phyloP scores from a whole-genome alignment of 2,888 invertebrate genomes.

The Drosophila subquinaria region DNA sequence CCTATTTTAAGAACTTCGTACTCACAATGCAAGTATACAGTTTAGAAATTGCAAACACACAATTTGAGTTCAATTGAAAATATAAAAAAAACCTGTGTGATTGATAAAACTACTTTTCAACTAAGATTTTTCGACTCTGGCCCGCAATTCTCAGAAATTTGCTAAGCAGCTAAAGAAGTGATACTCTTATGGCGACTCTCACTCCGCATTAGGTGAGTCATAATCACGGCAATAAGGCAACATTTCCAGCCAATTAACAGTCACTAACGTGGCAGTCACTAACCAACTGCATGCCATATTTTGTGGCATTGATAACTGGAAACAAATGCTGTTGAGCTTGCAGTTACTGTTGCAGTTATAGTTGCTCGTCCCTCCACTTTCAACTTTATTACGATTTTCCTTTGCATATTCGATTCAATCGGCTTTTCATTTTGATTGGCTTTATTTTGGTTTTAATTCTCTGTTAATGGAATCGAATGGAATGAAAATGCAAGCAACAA shows the following conservation, averaged over 20 bases:
- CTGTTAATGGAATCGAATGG: neutral
- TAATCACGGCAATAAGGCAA: neutral
- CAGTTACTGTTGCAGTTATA: neutral
- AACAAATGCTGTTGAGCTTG: neutral
- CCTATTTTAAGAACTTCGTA: too few relatives aligned
- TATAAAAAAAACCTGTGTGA: too few relatives aligned
- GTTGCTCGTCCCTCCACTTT: neutral
- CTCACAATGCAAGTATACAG: too few relatives aligned
- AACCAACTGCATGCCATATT: neutral
- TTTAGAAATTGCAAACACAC: too few relatives aligned
- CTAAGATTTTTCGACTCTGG: neutral
- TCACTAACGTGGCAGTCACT: neutral
- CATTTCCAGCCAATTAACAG: conserved; percentile 7
- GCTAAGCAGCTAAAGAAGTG: neutral
- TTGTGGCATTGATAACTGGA: conserved; percentile 1
- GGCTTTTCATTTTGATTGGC: conserved; percentile 3
- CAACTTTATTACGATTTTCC: conserved; percentile 9
- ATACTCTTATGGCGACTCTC: neutral
- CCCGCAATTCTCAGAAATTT: neutral
- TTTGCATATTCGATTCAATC: conserved; percentile 3
- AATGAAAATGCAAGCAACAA: neutral
- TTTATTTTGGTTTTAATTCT: neutral
- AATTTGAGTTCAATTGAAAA: too few relatives aligned
- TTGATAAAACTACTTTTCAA: neutral
- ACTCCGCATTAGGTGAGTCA: neutral